These are phyloP conservation scores for Etia nguti DNA, from an alignment of 2,113 vertebrate species.

Conservation along the genomic window DNA sequence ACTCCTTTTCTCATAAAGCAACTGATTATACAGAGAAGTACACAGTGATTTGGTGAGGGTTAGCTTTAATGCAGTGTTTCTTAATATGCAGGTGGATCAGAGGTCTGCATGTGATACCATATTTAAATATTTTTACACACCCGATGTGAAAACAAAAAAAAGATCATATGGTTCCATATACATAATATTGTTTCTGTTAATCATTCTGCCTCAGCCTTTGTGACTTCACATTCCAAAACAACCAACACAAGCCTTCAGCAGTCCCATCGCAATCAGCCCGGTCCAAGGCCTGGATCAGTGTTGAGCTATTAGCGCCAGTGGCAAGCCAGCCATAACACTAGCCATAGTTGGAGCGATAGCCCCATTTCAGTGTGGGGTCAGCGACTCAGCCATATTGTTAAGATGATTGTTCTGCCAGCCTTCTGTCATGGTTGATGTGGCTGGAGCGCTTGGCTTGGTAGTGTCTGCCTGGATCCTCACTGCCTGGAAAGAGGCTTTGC, in stretches of 20 bases:
- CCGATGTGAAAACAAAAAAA: neutral
- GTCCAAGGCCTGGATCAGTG: constrained; percentile 50
- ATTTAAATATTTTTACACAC: neutral
- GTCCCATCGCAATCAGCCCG: constrained; percentile 11
- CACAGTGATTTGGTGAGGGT: constrained; percentile 52
- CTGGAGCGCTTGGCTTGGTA: constrained; percentile 66
- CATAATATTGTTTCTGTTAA: neutral
- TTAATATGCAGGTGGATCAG: constrained; percentile 29
- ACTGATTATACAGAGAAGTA: constrained; percentile 53
- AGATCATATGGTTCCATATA: neutral
- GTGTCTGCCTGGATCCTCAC: constrained; percentile 55
- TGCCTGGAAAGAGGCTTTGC: constrained; percentile 75
- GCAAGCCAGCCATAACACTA: constrained; percentile 50
- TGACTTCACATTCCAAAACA: constrained; percentile 60
- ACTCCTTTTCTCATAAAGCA: constrained; percentile 51
- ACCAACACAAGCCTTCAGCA: constrained; percentile 18
- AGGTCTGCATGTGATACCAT: neutral
- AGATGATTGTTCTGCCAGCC: constrained; percentile 76
- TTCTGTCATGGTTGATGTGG: constrained; percentile 75
- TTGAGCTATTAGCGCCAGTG: constrained; percentile 63
- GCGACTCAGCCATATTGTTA: constrained; percentile 73
- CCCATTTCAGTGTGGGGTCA: constrained; percentile 68
- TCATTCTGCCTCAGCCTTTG: neutral
- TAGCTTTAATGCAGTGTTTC: constrained; percentile 35
- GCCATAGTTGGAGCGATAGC: constrained; percentile 67